Conservation (phyloP, 2,113 vertebrate species). For the Eulemur macaco region DNA sequence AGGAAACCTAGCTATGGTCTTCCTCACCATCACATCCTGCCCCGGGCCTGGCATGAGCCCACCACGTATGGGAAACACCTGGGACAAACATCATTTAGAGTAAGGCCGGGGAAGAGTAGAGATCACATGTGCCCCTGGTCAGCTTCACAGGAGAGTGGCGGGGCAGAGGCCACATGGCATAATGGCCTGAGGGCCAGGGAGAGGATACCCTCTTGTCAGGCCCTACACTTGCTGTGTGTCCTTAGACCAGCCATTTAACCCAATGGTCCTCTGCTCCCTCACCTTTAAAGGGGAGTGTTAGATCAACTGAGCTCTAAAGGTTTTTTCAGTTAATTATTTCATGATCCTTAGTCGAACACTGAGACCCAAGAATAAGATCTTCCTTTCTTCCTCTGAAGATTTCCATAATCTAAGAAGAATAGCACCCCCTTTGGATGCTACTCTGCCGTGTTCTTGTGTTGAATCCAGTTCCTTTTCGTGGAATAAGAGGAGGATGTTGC, state of each 20-base stretch:
- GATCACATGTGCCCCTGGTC: not conserved
- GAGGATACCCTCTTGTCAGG: not conserved
- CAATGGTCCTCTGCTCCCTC: not conserved
- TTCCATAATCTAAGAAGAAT: not conserved
- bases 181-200: not conserved
- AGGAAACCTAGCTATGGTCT: not conserved
- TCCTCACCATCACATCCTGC: not conserved
- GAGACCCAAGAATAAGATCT: not conserved
- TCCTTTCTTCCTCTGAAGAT: not conserved
- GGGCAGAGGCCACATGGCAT: not conserved
- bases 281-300: not conserved
- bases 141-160: not conserved
- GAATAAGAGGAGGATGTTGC: not conserved
- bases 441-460: not conserved
- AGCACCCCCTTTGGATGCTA: not conserved
- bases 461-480: not conserved
- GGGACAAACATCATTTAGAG: not conserved
- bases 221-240: not conserved
- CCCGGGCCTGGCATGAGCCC: no score
- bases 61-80: not conserved
- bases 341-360: not conserved
- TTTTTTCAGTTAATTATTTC: not conserved
- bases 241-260: not conserved
- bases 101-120: not conserved
- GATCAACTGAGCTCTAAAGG: not conserved